Evolutionary conservation across 2,113 vertebrate species (phyloP), one percentile per base, ranked within the genome.

Genomic region (Pipa parva): DNA sequence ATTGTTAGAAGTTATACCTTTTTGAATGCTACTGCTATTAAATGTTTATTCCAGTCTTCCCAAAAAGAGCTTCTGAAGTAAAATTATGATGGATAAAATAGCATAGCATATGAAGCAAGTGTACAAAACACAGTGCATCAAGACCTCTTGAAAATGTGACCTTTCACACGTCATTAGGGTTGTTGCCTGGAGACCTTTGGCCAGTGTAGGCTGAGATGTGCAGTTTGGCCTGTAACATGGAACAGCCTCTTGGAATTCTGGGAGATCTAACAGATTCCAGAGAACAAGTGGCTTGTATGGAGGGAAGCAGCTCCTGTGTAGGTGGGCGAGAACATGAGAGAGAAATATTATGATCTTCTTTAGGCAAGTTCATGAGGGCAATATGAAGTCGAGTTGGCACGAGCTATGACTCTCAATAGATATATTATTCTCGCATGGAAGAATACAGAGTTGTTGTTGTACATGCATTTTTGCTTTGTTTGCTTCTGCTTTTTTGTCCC

Each of bases 371-470:
- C 79, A 81, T 77, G 73, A 77, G 73, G 79, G 79, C 78, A 75
- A 73, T 52, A 75, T 71, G 74, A 78, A 80, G 72, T 79, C 65
- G 76, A 77, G 79, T 81, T 85, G 80, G 81, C 86, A 83, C 22
- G 17, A 76, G 73, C 37, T 80, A 63, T 73, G 75, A 71, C 79
- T 73, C 76, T 81, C 79, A 80, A 86, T 92, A 80, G 85, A 88
- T 89, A 54, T 58, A 72, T 80, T 85, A 84, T 85, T 87, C 83
- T 83, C 76, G 48, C 85, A 80, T 76, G 59, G 78, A 74, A 51
- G 77, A 76, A 85, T 88, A 94, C 81, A 92, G 94, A 93, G 94
- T 90, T 72, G 79, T 72, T 84, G 82, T 81, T 90, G 83, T 86
- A 76, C 76, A 69, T 63, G 81, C 39, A 51, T 55, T 68, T 42